These are phyloP conservation scores for Plectus sambesii DNA, from an alignment of 1,140 invertebrate genomes.

Conservation along the genomic window DNA sequence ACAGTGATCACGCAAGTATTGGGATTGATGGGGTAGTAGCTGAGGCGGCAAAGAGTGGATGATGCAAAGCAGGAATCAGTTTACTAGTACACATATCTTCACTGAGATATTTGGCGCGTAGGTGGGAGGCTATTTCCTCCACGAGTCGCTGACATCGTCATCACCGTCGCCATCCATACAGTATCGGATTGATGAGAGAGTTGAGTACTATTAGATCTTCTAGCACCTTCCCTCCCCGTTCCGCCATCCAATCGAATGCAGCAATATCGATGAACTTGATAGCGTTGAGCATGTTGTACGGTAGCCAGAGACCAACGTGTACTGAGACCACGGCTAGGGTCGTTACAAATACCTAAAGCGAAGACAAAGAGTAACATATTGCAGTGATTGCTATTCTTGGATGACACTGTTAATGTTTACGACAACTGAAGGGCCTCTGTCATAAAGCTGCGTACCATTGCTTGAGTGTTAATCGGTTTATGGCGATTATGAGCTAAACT, in stretches of 20 bases:
- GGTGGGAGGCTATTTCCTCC: too few species aligned
- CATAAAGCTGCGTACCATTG: too few species aligned
- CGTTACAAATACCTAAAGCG: constrained; percentile 25
- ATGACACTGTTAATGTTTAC: too few species aligned
- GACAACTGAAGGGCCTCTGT: too few species aligned
- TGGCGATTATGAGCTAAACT: constrained; percentile 12
- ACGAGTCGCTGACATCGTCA: too few species aligned
- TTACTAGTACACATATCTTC: too few species aligned
- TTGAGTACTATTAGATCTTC: constrained; percentile 39
- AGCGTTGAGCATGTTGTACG: constrained; percentile 35
- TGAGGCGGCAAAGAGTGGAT: too few species aligned
- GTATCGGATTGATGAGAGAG: constrained; percentile 32
- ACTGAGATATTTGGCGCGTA: too few species aligned
- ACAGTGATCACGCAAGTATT: too few species aligned
- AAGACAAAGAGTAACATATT: constrained; percentile 1
- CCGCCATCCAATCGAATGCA: constrained; percentile 17
- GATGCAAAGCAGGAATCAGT: too few species aligned
- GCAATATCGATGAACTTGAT: constrained; percentile 28
- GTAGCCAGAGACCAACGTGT: constrained; percentile 37
- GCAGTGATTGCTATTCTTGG: background rate
- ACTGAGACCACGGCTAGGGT: constrained; percentile 29
- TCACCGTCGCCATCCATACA: constrained; percentile 25
- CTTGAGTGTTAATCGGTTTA: too few species aligned
- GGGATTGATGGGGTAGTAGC: too few species aligned
- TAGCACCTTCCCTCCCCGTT: constrained; percentile 23